Evolutionary conservation across 2,888 invertebrate species (phyloP), one percentile per base, ranked within the genome.

Genomic region (Callimorpha dominula): DNA sequence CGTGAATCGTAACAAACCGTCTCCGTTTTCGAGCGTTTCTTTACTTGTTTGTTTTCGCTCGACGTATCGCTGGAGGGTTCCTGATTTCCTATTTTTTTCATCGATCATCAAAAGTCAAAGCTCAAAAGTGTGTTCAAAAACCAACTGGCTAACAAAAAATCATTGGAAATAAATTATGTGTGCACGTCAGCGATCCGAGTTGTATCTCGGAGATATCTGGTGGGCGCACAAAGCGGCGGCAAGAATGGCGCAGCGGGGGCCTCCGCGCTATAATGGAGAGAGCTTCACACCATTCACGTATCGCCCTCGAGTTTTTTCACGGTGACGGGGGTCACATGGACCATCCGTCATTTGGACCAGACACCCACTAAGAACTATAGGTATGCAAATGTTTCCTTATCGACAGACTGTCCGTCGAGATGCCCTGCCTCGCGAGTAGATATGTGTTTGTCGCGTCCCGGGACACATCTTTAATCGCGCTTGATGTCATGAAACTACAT

Each of bases 211-310:
- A 83, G 87, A 80, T 84, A 82, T 85, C 83, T 83, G 87, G 85
- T 85, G 88, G 85, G 86, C 86, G 84, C 87, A 91, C 90, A 92
- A 92, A 88, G 91, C 87, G 83, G 76, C 82, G 84, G 78, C 82
- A 82, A 91, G 90, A 92, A 92, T 90, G 89, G 87, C 93, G 73
- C 94, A 88, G 92, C 94, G 92, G 94, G 94, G 87, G 88, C 83
- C 87, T 80, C 78, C 81, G 82, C 81, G 80, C 86, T 81, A 91
- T 90, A 91, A 92, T 91, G 87, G 90, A 85, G 86, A 88, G 87
- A 89, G 91, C 87, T 92, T 93, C 92, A 91, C 92, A 91, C 93
- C 92, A 91, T 92, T 91, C 92, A 92, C 81, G 85, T 85, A 87
- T 88, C 86, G 88, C 86, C 89, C 86, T 86, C 83, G 81, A 85